Percentiles rank a stretch among this genome's conserved stretches.
Conservation (phyloP, 1,140 invertebrate genomes). For the Rhopalosiphum padi region DNA sequence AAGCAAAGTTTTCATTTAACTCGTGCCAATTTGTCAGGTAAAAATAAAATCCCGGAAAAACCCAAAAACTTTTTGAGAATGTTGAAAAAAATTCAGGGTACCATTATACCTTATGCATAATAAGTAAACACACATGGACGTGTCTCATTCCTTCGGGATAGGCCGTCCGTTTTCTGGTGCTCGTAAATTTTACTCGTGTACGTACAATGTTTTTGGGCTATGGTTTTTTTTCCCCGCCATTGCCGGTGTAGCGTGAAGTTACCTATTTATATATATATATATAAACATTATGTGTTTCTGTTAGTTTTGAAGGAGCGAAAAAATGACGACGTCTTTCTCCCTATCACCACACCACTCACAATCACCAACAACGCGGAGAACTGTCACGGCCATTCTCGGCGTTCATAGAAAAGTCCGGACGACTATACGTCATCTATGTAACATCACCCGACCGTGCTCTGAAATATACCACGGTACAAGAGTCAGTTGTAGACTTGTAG, state of each 20-base stretch:
- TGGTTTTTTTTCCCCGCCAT: neutral
- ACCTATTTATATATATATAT: neutral
- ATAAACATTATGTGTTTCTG: neutral
- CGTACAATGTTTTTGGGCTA: neutral
- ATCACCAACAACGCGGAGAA: neutral
- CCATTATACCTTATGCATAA: neutral
- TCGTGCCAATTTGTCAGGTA: neutral
- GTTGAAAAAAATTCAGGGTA: neutral
- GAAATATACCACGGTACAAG: neutral
- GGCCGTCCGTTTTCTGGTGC: neutral
- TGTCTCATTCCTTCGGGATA: neutral
- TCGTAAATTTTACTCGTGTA: neutral
- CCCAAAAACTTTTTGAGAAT: neutral
- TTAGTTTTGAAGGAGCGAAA: neutral
- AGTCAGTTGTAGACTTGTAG: neutral
- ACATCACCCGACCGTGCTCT: neutral
- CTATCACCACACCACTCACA: neutral
- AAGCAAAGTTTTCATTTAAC: slow-evolving; percentile 29
- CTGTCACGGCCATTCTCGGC: neutral
- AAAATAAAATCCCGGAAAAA: neutral
- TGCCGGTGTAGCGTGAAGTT: neutral
- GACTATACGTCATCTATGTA: neutral
- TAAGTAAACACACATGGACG: neutral
- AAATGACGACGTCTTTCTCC: neutral
- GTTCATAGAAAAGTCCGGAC: neutral